Base-by-base conservation (phyloP, 2,797 vertebrate genomes). In the Propithecus perrieri region DNA sequence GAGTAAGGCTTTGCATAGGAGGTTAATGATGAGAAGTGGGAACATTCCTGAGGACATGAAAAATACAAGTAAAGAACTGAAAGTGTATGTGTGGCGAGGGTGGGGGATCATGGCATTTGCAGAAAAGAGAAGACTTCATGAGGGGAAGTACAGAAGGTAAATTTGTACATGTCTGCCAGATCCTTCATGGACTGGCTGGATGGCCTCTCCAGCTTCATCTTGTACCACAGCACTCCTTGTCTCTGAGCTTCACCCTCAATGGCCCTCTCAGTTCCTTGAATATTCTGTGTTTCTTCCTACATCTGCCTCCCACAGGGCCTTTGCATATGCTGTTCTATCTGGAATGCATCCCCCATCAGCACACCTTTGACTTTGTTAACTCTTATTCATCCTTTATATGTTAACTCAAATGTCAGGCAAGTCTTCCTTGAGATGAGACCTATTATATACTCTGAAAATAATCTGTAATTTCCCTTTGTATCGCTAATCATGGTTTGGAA, bases 371-470 rank as follows among this genome's bases (percentile, higher is more conserved):
- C 14, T 50, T 38, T 72, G 46, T 86, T 88, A 79, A 46, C 67
- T 65, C 24, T 33, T 57, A 59, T 67, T 53, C 35, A 93, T 78
- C 46, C 30, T 65, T 84, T 76, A 74, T n/a, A 50, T 86, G 7
- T 59, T 79, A 91, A 79, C 17, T 75, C 83, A 93, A 85, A 75
- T 41, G 22, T 91, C 63, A 67, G 41, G 33, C 24, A 88, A 92
- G 33, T n/a, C 43, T 88, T 74, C 38, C 76, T 65, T 85, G 28
- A 88, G 63, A 79, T 86, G 6, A 85, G 26, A 90, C 17, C 20
- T 94, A n/a, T 83, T 83, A 81, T 12, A 81, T 79, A 17, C 22
- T 85, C 30, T 75, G 22, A 95, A 93, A 89, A 90, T 84, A 74
- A 89, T 71, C 22, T 57, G 30, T 69, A 84, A 74, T 63, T 94